Evolutionary conservation across 2,113 vertebrate genomes (phyloP), one percentile per base, ranked within the genome.

Genomic region (Psittacula cyanocephala): DNA sequence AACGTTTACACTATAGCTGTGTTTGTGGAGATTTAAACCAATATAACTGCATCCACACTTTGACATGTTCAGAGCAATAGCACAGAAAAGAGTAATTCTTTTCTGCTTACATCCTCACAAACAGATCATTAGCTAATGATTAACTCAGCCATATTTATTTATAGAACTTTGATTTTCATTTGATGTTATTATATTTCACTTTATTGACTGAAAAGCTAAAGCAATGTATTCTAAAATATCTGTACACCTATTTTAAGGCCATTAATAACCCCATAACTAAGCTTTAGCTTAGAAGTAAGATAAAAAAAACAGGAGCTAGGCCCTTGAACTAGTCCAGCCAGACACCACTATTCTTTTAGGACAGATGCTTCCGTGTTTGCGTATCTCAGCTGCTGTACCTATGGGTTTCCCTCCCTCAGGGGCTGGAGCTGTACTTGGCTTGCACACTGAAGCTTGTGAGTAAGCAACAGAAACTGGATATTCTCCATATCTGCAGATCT

Each of bases 61-160:
- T 44, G 52, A 82, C 80, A 64, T 2, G 7, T 50, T 52, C 93
- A 71, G 35, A 81, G 83, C 62, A 81, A 63, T 50, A 68, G 60
- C 81, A 81, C 43, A 63, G 92, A 78, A 84, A 60, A 60, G 44
- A 68, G 65, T 33, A 79, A 87, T 79, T 65, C n/a, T 52, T 86
- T 67, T 44, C 90, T 87, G 83, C 91, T 74, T 52, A 27, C 46
- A 84, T 83, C 68, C 81, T 69, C 55, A 55, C 81, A 77, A 94
- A 74, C 33, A 91, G 55, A 89, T 89, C 81, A 94, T 90, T 92
- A 83, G 78, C 75, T 96, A 91, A 86, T 82, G 62, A 92, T 93
- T 91, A 94, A 84, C 74, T 75, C 49, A 9, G 41, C 44, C 37
- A 1, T 44, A 76, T 59, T 87, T 96, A 89, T 92, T 96, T 89